Evolutionary conservation across 2,888 invertebrate genomes (phyloP), one percentile per base, ranked within the genome.

Genomic region (Agriopis leucophaearia): DNA sequence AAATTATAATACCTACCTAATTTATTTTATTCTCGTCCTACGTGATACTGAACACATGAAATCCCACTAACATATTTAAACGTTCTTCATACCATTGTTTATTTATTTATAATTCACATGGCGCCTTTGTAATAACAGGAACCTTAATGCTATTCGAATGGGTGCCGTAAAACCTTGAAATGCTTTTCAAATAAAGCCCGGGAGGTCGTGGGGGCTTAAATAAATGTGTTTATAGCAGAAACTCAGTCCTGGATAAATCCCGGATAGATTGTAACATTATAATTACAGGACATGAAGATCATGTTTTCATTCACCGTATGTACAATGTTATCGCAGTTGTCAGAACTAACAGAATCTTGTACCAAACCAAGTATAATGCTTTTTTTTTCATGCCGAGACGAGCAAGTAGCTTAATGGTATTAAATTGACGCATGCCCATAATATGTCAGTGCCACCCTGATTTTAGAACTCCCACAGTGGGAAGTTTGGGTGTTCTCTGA

Each of bases 131-230:
- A 86, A 86, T 88, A 88, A 85, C 82, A 83, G 76, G 77, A 82
- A 85, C 85, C 82, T 87, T 90, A 88, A 89, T 86, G 81, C 72
- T 83, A 84, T 86, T 86, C 83, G 86, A 88, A 89, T 86, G 84
- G 82, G 79, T 72, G 83, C 78, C 82, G 83, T 89, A 86, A 88
- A 88, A 82, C 81, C 84, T 78, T 81, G 76, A 76, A 87, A 90
- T 89, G 83, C 81, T 85, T 88, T 85, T 79, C 85, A 84, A 88
- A 86, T 88, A 86, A 86, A 87, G 81, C 82, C 77, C 73, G 80
- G 80, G 81, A 84, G 83, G 83, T 81, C 81, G 78, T 52, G 71
- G 72, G 64, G 82, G 83, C 83, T 86, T 85, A 81, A 81, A 84
- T 83, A 85, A 83, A 85, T 86, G 85, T 85, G 85, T 87, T 88